Base-by-base conservation (phyloP, 2,888 invertebrate species). In the Acrocyrtus sp. region DNA sequence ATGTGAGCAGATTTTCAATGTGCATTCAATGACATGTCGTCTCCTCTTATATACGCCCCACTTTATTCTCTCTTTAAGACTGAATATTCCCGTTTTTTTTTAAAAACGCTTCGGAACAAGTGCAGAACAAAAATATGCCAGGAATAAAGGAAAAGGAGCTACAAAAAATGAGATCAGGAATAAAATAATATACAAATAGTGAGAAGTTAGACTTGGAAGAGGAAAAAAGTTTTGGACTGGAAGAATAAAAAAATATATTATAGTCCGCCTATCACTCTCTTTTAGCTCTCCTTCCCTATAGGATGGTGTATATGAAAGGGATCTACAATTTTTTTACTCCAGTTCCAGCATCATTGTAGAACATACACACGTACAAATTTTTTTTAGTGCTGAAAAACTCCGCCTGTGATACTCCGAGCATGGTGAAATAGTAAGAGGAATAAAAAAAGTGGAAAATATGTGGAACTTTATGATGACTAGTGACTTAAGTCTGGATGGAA, bases 1-100 rank as follows among this genome's bases (percentile, higher is more conserved):
- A 67, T 67, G 67, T 67, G 67, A 58, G 58, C 58, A 60, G 58
- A 67, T 67, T 67, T 67, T 57, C 66, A 66, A 66, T 66, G 66
- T 57, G 66, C 50, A 66, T 24, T 45, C 57, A 47, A 39, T 66
- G 66, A 66, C 66, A 66, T 21, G 54, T 65, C 27, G 6, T 22
- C 19, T 48, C 39, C 24, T 51, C n/a, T 50, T 53, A 21, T 63
- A 29, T 21, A 26, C 50, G 12, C 17, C 34, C 34, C 34, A 34
- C 34, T 34, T 34, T 45, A 45, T 45, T 45, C 19, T 45, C 15
- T 45, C 12, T 12, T 34, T 34, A 34, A 8, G 34, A 34, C 15
- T 45, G 10, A 19, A 12, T 5, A 45, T n/a, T n/a, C n/a, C n/a
- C n/a, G 19, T 45, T 6, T 45, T 45, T n/a, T 45, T n/a, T 45